phyloP scores from a whole-genome alignment of 2,797 vertebrate genomes.

The Rhinella marina region DNA sequence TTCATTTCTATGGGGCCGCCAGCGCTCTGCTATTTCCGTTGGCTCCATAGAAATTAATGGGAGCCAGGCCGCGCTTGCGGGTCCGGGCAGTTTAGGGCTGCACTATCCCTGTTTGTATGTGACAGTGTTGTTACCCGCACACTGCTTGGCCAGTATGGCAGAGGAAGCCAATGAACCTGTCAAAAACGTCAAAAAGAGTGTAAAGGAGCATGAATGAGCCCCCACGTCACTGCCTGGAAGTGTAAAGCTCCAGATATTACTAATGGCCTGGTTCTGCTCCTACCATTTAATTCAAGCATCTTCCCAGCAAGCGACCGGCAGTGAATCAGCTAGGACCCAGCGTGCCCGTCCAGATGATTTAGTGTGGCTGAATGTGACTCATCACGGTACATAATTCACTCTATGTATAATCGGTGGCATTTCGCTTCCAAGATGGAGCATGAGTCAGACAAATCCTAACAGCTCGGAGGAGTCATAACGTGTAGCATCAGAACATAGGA shows the following conservation, averaged over 20 bases:
- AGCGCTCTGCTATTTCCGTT: no score
- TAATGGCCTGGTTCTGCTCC: constrained; percentile 48
- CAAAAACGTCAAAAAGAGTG: not conserved
- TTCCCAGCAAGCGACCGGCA: constrained; percentile 63
- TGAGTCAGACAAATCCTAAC: constrained; percentile 60
- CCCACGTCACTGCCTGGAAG: not conserved
- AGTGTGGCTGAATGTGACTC: constrained; percentile 33
- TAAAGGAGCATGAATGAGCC: not conserved
- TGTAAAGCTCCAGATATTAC: not conserved
- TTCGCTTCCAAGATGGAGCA: constrained; percentile 60
- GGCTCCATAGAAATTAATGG: no score
- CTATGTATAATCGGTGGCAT: constrained; percentile 66
- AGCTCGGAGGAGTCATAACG: not conserved
- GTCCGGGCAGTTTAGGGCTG: no score
- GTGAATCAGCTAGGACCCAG: constrained; percentile 67
- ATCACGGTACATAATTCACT: constrained; percentile 56
- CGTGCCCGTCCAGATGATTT: constrained; percentile 30
- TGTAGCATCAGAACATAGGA: not conserved
- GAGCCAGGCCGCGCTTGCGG: no score
- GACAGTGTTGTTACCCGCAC: no score
- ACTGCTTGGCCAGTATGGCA: not conserved
- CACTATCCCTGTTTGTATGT: no score
- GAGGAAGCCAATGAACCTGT: not conserved
- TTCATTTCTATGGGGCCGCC: no score
- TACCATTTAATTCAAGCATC: constrained; percentile 61